Percentiles rank a stretch among this genome's conserved stretches.
phyloP scores from a whole-genome alignment of 2,888 invertebrate species.

The Periphyllus acericola region DNA sequence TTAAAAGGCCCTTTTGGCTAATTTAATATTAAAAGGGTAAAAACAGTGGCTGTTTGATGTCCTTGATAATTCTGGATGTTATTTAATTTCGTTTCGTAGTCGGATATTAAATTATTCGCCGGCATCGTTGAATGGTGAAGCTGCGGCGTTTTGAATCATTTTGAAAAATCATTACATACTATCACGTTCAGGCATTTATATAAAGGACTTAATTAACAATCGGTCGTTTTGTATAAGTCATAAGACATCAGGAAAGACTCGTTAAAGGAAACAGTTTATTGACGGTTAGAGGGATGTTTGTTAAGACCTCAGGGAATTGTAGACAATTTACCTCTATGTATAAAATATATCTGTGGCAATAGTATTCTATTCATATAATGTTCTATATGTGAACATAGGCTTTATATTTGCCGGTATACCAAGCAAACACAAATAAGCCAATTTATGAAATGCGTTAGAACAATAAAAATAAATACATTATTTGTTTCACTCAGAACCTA shows the following conservation, averaged over 20 bases:
- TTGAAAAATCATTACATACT: not conserved
- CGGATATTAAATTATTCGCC: slow-evolving; percentile 7
- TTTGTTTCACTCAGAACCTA: too few relatives aligned
- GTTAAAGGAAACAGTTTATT: not conserved
- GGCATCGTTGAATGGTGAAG: not conserved
- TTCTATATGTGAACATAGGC: not conserved
- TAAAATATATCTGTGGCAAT: not conserved
- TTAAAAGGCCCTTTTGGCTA: not conserved
- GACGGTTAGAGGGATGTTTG: not conserved
- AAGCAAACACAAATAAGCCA: not conserved
- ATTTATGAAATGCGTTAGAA: not conserved
- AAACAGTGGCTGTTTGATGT: not conserved
- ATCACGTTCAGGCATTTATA: not conserved
- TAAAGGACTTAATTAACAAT: not conserved
- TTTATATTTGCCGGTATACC: not conserved
- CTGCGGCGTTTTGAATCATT: not conserved
- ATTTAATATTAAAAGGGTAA: slow-evolving; percentile 25
- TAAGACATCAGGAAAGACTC: not conserved
- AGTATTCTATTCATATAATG: not conserved
- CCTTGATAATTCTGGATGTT: not conserved
- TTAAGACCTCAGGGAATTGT: not conserved
- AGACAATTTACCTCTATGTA: not conserved
- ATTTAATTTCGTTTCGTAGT: slow-evolving; percentile 22
- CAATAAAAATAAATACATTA: not conserved
- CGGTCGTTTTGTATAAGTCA: not conserved